Evolutionary conservation across 1,140 invertebrate species (phyloP), one percentile per base, ranked within the genome.

Genomic region (Helicoverpa armigera): DNA sequence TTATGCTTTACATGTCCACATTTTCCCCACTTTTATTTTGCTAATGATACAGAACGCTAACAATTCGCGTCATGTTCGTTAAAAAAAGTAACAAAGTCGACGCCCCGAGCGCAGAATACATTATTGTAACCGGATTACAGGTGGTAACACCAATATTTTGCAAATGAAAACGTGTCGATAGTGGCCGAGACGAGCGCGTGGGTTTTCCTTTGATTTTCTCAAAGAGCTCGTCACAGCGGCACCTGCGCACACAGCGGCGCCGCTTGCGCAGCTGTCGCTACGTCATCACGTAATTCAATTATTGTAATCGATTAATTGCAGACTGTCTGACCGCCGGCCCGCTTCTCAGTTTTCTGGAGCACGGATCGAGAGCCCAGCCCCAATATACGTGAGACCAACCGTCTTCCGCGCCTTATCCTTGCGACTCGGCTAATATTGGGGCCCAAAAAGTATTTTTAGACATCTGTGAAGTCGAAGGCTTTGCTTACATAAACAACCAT

Each of bases 241-340:
- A 92, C 85, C 89, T 91, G 90, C 85, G 84, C 82, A 90, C 78
- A 92, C 86, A 87, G 83, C 76, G 84, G 74, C 82, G 83, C 10
- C 84, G 85, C 87, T 88, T 86, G 89, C 87, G 87, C 88, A 91
- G 88, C 89, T 91, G 89, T 84, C 86, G 29, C 86, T 86, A 88
- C 88, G 90, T 91, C 89, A 89, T 85, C 83, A 75, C 74, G 80
- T 88, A 87, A 88, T 87, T 85, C 84, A 86, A 88, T 90, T 88
- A 90, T 87, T 91, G 85, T 90, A 89, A 90, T 90, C 87, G 83
- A 90, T 86, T 91, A 90, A 88, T 91, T 89, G 87, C 80, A 86
- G 86, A 91, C 82, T 86, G 84, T 89, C 87, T 87, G 81, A 82
- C 80, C 75, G 83, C 80, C 83, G 85, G 83, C 84, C 84, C 78